phyloP scores from a whole-genome alignment of 2,888 invertebrate species.

The Lamproptera curius region DNA sequence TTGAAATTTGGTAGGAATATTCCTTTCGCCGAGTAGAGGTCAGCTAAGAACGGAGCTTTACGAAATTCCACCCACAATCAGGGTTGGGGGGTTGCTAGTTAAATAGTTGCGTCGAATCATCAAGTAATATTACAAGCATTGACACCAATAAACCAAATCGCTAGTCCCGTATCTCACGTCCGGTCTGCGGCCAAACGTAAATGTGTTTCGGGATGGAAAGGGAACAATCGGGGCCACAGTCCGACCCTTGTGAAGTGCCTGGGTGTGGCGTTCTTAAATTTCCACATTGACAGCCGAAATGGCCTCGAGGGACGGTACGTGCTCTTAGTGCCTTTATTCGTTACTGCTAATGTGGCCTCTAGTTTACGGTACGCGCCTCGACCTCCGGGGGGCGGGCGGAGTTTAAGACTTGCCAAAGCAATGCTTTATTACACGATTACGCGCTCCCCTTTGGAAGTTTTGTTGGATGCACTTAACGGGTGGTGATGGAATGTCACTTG shows the following conservation, averaged over 20 bases:
- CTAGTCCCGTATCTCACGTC: too few species aligned
- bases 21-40: too few species aligned
- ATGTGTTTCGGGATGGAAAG: constrained; percentile 40
- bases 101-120: too few species aligned
- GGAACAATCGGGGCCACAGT: constrained; percentile 68
- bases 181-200: constrained; percentile 31
- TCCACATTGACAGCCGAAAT: constrained; percentile 77
- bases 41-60: too few species aligned
- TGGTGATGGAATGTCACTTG: too few species aligned
- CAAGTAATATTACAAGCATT: too few species aligned
- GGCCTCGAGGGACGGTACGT: constrained; percentile 71
- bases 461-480: too few species aligned
- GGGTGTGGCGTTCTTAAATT: constrained; percentile 76
- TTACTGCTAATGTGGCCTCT: constrained; percentile 74
- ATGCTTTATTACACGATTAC: neutral
- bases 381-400: constrained; percentile 43
- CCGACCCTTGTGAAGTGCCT: constrained; percentile 73
- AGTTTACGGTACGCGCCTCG: constrained; percentile 69
- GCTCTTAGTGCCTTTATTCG: constrained; percentile 77
- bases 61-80: too few species aligned
- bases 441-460: too few species aligned
- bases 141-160: too few species aligned
- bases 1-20: too few species aligned
- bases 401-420: constrained; percentile 10
- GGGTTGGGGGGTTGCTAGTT: too few species aligned